Base-by-base conservation (phyloP, 2,797 vertebrate genomes). In the Novumbra hubbsi region DNA sequence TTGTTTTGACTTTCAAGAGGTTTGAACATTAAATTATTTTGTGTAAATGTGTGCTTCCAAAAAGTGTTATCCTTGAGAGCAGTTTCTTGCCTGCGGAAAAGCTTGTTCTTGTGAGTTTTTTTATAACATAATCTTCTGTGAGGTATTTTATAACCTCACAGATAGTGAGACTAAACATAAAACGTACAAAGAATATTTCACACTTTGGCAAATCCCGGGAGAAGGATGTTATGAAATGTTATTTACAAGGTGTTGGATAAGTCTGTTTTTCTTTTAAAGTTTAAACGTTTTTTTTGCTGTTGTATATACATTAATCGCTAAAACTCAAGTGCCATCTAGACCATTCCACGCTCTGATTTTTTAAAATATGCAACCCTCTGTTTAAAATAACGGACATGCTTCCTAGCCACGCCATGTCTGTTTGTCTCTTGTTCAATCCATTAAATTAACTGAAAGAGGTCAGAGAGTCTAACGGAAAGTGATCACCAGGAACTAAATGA, bases 341-440 rank as follows among this genome's bases (percentile, higher is more conserved):
- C 19, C 52, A n/a, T n/a, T 17, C 52, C 19, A 55, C 2, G 2
- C 71, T 41, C 77, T 66, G 79, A 74, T 68, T 28, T 28, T 64
- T 84, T 86, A 65, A 87, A 73, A 72, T 75, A 83, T 85, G 83
- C 84, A 87, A 91, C 88, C 85, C 72, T 74, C 85, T 50, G 69
- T 72, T 76, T 0, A 1, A 71, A 82, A 67, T 83, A 70, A 68
- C 80, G 84, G 84, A 84, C 71, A 73, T 24, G 75, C n/a, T n/a
- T 38, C 32, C 16, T 45, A 4, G 34, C n/a, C 19, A 38, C 9
- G 16, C 41, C 34, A 30, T 49, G 66, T 28, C 67, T 52, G 21
- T 71, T 21, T 73, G 70, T 57, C 19, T 34, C 70, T 8, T 60
- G 49, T 52, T 50, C 48, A 17, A 19, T 70, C 49, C 67, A 68